Evolutionary conservation across 2,797 vertebrate species (phyloP).

Genomic region (Acipenser ruthenus): DNA sequence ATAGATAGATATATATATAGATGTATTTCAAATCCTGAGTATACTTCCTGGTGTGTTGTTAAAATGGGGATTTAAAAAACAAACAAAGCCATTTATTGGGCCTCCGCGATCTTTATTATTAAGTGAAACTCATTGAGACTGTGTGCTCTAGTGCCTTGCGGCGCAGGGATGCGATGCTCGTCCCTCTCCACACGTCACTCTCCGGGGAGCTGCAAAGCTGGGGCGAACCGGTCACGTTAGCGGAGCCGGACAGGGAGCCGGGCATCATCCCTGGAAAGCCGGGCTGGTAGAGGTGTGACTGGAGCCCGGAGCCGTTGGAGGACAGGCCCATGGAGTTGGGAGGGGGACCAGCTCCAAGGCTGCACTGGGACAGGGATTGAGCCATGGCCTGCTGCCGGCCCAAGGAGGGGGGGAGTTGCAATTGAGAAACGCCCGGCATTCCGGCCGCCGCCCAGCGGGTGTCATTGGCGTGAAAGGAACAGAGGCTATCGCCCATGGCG

Average conservation of each 20-base stretch:
- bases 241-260: slow-evolving; percentile 84
- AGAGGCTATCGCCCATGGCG: slow-evolving; percentile 92
- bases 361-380: slow-evolving; percentile 93
- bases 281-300: slow-evolving; percentile 95
- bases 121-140: slow-evolving; percentile 98
- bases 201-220: slow-evolving; percentile 96
- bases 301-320: slow-evolving; percentile 86
- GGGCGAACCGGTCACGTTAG: slow-evolving; percentile 87
- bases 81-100: slow-evolving; percentile 24
- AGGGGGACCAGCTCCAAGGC: slow-evolving; percentile 79
- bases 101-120: slow-evolving; percentile 53
- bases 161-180: slow-evolving; percentile 93
- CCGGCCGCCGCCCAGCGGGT: slow-evolving; percentile 88
- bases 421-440: slow-evolving; percentile 88
- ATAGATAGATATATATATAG: too few species aligned
- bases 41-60: slow-evolving; percentile 48
- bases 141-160: slow-evolving; percentile 98
- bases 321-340: slow-evolving; percentile 88
- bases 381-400: slow-evolving; percentile 88
- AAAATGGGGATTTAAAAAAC: slow-evolving; percentile 21
- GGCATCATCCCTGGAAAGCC: slow-evolving; percentile 92
- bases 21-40: slow-evolving; percentile 61
- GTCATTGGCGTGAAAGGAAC: slow-evolving; percentile 96
- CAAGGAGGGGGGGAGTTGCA: slow-evolving; percentile 81
- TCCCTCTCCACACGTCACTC: slow-evolving; percentile 98